Evolutionary conservation across 1,140 invertebrate species (phyloP), one percentile per base, ranked within the genome.

Genomic region (Mercenaria mercenaria): DNA sequence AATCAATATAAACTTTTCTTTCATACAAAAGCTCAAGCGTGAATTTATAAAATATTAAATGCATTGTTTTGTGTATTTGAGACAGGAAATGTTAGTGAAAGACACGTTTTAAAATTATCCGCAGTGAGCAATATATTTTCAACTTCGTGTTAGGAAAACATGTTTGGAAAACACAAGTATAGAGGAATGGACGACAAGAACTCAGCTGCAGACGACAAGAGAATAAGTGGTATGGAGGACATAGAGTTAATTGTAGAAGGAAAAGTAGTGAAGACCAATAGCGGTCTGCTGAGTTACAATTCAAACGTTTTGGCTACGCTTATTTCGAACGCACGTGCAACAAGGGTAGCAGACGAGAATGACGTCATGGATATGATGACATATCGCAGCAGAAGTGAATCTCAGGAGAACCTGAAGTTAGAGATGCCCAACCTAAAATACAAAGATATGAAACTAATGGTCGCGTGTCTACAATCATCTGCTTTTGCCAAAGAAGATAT

Each of bases 261-360:
- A 13, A 79, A 56, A 39, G 56, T 37, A n/a, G 47, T 79, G 20
- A 79, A 79, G 29, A 26, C 50, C 4, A 79, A 37, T 23, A 79
- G 29, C 18, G 76, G 47, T 1, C 43, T 79, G 26, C 32, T 79
- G 29, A 50, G 43, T 37, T 79, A 56, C 47, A 79, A 56, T 37
- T 79, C 76, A 56, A 79, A 41, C 50, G 76, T 79, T 37, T 79
- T 79, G 37, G 47, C 43, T 47, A 59, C 43, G 2, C 76, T 79
- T 15, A 79, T 79, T 34, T 56, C 47, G 10, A 79, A 79, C 18
- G 76, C 76, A 32, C 50, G 47, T 4, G 15, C 43, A 8, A 37
- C 47, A 26, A 20, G 26, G 37, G 29, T 26, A 0, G 26, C 26
- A 47, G 43, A 79, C 32, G 76, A 79, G 0, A 37, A 37, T 23